A percentile compares a stretch with the other conserved stretches of the same genome.
Conservation (phyloP, 2,113 vertebrate species). For the Cyprinus carpio region DNA sequence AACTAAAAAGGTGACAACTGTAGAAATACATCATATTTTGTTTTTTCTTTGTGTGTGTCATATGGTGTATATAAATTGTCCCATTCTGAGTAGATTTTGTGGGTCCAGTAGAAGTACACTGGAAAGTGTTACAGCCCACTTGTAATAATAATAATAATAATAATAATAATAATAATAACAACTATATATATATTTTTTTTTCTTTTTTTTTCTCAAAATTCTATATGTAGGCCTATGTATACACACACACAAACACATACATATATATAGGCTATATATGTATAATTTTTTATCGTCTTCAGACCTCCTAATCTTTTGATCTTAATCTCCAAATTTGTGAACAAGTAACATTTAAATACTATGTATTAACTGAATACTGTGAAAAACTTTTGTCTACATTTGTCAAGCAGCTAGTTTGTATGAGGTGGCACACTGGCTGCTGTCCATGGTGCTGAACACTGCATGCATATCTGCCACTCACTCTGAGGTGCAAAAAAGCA, state of each 20-base stretch:
- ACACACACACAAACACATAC: no score
- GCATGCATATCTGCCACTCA: neutral
- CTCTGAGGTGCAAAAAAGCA: neutral
- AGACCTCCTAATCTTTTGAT: neutral
- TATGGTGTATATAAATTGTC: neutral
- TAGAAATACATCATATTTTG: neutral
- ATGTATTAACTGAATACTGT: neutral
- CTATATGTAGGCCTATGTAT: no score
- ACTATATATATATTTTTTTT: no score
- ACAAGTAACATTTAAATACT: neutral
- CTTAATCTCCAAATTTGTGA: neutral
- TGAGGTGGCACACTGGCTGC: conserved; percentile 37
- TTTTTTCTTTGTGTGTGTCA: neutral
- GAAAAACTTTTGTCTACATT: neutral
- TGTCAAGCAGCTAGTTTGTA: neutral
- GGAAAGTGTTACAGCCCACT: neutral
- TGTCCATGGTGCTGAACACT: conserved; percentile 74
- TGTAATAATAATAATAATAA: no score
- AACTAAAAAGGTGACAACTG: neutral
- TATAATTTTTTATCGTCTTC: no score
- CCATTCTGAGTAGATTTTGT: neutral
- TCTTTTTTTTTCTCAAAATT: no score
- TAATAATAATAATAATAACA: no score
- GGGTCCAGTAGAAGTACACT: neutral
- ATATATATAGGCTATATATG: no score